Evolutionary conservation across 2,888 invertebrate genomes (phyloP).

Genomic region (Antheraea yamamai): DNA sequence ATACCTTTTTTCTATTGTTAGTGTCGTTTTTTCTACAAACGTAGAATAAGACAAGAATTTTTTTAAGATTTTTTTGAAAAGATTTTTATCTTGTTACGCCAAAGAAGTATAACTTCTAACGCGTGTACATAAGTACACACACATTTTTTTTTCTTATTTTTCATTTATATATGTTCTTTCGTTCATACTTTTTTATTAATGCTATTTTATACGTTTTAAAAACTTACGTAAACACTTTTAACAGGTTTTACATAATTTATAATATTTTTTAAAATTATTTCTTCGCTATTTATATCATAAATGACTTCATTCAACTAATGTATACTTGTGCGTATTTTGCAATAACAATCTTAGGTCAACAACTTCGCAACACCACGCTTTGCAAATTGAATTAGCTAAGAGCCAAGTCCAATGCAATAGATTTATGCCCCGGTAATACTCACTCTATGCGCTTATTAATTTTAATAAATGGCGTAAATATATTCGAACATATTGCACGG

Average conservation of each 20-base stretch:
- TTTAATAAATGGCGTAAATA: not conserved
- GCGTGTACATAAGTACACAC: too few relatives aligned
- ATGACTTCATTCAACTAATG: not conserved
- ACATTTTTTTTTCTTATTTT: too few relatives aligned
- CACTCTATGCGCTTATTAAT: constrained; percentile 10
- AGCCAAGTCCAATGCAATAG: constrained; percentile 53
- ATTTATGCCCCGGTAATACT: constrained; percentile 44
- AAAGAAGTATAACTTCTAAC: too few relatives aligned
- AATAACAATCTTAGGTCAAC: constrained; percentile 49
- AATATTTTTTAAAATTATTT: not conserved
- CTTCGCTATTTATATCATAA: not conserved
- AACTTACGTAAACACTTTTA: not conserved
- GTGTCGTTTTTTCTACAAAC: too few relatives aligned
- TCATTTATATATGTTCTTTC: not conserved
- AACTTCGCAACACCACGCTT: constrained; percentile 40
- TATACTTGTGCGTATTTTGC: not conserved
- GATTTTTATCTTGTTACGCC: too few relatives aligned
- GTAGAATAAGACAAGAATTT: too few relatives aligned
- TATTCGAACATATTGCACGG: not conserved
- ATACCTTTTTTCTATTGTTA: too few relatives aligned
- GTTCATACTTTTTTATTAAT: not conserved
- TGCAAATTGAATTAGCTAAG: constrained; percentile 66
- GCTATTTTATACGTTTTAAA: not conserved
- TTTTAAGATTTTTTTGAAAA: too few relatives aligned
- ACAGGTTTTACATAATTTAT: not conserved